Base-by-base conservation (phyloP, 2,888 invertebrate genomes). In the Eupithecia subfuscata region DNA sequence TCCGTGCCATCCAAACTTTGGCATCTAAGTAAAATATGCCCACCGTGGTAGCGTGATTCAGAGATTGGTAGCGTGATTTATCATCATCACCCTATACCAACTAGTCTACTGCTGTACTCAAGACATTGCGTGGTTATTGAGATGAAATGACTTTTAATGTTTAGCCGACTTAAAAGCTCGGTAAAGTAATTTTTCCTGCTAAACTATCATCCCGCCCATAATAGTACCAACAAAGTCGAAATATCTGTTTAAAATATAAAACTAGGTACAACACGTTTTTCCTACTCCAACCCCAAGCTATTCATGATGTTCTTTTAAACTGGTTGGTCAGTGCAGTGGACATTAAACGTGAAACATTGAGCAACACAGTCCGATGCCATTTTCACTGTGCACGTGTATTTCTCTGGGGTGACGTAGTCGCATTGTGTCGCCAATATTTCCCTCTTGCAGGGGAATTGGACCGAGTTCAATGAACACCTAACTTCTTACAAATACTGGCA, bases 311-410 rank as follows among this genome's bases (percentile, higher is more conserved):
- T 64, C 64, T 34, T 16, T 34, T 34, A 64, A 64, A 64, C 22
- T 64, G 34, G 16, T 22, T 18, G 18, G 30, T 18, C 34, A 34
- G 64, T 8, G 30, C 18, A 40, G 64, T 11, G 1, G 67, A 7
- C 14, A 68, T 25, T 45, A 68, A 68, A 68, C 25, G 43, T 68
- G 45, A 52, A 75, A 71, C 64, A 68, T 69, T 71, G 52, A 63
- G 60, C 34, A 73, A 65, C 75, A 43, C 64, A 48, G 63, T 37
- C 45, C 14, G 70, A 69, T 65, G 73, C n/a, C 82, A 84, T 86
- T 87, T 87, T 87, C 82, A 81, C 77, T 82, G 84, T 78, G 81
- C 84, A 85, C 88, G 87, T 86, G 86, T 86, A 89, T 88, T 89
- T 87, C 88, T 86, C 87, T 68, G 70, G 84, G 84, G 88, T 76